Evolutionary conservation across 2,113 vertebrate genomes (phyloP).

Genomic region (Naja naja): DNA sequence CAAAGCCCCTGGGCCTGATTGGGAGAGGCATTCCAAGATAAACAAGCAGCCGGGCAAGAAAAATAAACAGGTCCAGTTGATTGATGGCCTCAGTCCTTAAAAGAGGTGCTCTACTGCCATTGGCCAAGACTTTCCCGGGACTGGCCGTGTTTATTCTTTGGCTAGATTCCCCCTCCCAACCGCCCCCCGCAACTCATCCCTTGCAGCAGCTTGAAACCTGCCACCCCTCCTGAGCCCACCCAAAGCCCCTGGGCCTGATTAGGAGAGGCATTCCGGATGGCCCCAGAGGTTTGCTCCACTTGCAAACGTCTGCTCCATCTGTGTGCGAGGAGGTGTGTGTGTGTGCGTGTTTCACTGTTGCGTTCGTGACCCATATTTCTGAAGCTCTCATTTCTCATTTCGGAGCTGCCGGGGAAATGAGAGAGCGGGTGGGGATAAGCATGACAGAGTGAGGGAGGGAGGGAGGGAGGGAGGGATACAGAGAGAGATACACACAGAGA

Average conservation of each 20-base stretch:
- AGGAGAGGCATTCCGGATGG: neutral
- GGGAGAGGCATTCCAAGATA: neutral
- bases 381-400: slow-evolving; percentile 4
- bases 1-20: neutral
- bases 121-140: neutral
- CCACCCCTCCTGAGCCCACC: neutral
- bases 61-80: too few relatives aligned
- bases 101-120: neutral
- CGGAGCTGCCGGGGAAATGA: neutral
- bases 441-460: too few relatives aligned
- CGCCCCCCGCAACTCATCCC: neutral
- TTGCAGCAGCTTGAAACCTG: neutral
- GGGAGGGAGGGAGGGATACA: too few relatives aligned
- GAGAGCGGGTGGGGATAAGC: neutral
- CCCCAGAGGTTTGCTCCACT: neutral
- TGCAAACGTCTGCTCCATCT: neutral
- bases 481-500: too few relatives aligned
- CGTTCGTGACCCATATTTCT: slow-evolving; percentile 2
- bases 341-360: neutral
- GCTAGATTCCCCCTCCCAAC: neutral
- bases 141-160: neutral
- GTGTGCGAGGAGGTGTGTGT: too few relatives aligned
- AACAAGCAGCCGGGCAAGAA: neutral
- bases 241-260: neutral
- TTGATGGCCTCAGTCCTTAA: neutral